A percentile compares a stretch with the other conserved stretches of the same genome.
Conservation (phyloP, 2,113 vertebrate species). For the Bucco capensis region DNA sequence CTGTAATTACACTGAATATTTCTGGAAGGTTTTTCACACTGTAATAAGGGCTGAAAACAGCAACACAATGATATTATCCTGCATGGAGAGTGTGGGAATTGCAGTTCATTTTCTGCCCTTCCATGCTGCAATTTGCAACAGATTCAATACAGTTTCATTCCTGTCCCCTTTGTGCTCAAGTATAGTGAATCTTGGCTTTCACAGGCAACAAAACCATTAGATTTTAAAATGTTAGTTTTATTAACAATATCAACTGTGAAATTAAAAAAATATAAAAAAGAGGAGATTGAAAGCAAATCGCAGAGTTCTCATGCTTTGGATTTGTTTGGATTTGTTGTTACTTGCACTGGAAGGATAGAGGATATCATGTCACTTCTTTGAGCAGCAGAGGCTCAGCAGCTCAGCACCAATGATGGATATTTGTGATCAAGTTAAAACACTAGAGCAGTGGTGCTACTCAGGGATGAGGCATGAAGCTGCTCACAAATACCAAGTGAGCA, state of each 20-base stretch:
- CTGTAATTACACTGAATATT: not conserved
- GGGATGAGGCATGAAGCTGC: not conserved
- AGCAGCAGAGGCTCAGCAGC: not conserved
- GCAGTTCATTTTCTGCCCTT: not conserved
- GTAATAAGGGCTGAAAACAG: not conserved
- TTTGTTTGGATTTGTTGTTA: not conserved
- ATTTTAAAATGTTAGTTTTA: not conserved
- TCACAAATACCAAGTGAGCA: not conserved
- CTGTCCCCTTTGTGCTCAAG: not conserved
- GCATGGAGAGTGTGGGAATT: not conserved
- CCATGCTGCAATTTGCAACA: not conserved
- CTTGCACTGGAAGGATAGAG: not conserved
- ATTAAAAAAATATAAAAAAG: not conserved
- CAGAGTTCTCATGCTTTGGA: not conserved
- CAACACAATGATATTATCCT: not conserved
- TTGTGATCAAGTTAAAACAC: not conserved
- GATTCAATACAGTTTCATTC: not conserved
- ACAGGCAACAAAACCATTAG: rapidly evolving
- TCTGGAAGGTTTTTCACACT: not conserved
- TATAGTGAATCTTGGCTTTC: not conserved
- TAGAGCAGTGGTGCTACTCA: not conserved
- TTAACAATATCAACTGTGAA: not conserved
- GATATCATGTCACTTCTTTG: no score
- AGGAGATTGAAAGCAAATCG: not conserved
- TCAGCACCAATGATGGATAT: not conserved